Conservation (phyloP, 2,888 invertebrate species). For the Amphipoea oculea region DNA sequence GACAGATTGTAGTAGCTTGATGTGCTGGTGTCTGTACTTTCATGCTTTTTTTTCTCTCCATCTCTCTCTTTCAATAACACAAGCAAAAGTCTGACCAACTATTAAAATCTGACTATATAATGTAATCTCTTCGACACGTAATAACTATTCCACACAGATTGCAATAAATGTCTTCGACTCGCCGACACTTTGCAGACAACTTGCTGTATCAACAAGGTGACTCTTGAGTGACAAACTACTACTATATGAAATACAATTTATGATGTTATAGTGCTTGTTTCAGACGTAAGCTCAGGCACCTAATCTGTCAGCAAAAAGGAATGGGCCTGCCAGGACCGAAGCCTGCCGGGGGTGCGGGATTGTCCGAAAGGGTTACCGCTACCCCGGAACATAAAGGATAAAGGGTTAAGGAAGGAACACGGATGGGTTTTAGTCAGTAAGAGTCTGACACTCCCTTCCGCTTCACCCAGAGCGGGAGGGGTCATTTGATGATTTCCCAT, state of each 20-base stretch:
- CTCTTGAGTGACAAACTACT: background rate
- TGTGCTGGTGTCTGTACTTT: background rate
- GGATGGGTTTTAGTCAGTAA: too few species aligned
- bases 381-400: too few species aligned
- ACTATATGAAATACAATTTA: background rate
- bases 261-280: background rate
- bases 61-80: background rate
- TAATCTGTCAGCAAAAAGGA: background rate
- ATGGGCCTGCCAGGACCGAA: too few species aligned
- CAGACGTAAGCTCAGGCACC: background rate
- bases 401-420: too few species aligned
- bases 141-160: constrained; percentile 36
- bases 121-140: constrained; percentile 36
- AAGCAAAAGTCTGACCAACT: background rate
- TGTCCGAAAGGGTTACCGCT: too few species aligned
- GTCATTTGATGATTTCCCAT: too few species aligned
- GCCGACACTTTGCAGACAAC: constrained; percentile 46
- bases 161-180: constrained; percentile 47
- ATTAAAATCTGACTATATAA: background rate
- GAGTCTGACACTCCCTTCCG: too few species aligned
- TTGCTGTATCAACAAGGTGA: constrained; percentile 35
- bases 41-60: background rate
- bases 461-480: too few species aligned
- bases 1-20: too few species aligned
- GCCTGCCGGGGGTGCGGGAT: too few species aligned